phyloP scores from a whole-genome alignment of 2,113 vertebrate genomes.

The Forbesichthys papilliferus region DNA sequence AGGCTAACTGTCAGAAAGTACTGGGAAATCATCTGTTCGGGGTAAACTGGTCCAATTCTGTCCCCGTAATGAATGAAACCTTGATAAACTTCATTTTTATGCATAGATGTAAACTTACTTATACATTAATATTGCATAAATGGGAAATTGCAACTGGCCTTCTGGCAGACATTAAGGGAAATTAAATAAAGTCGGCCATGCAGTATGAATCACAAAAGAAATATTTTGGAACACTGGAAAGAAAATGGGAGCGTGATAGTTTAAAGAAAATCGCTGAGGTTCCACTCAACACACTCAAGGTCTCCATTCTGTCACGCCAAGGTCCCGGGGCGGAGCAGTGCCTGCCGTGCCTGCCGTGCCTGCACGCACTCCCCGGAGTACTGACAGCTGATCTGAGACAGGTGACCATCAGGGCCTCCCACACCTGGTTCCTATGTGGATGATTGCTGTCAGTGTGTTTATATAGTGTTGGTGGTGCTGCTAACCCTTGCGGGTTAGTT shows the following conservation, averaged over 20 bases:
- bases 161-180: conserved; percentile 9
- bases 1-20: neutral
- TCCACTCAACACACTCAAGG: neutral
- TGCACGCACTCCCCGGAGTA: too few relatives aligned
- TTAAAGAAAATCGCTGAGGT: neutral
- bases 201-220: neutral
- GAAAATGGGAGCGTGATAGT: neutral
- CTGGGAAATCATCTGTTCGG: neutral
- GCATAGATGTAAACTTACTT: conserved; percentile 30
- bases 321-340: too few relatives aligned
- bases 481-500: too few relatives aligned
- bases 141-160: conserved; percentile 3
- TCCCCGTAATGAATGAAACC: conserved; percentile 56
- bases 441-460: too few relatives aligned
- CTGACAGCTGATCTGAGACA: too few relatives aligned
- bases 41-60: conserved; percentile 36
- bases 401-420: too few relatives aligned
- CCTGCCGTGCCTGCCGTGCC: too few relatives aligned
- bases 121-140: conserved; percentile 2
- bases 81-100: conserved; percentile 36
- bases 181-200: conserved; percentile 1
- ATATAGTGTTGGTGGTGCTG: too few relatives aligned
- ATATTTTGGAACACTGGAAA: neutral
- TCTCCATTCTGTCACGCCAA: too few relatives aligned
- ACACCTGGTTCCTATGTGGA: too few relatives aligned